These are phyloP conservation scores for Apocrypta bakeri DNA, from an alignment of 1,140 invertebrate genomes.

Conservation along the genomic window DNA sequence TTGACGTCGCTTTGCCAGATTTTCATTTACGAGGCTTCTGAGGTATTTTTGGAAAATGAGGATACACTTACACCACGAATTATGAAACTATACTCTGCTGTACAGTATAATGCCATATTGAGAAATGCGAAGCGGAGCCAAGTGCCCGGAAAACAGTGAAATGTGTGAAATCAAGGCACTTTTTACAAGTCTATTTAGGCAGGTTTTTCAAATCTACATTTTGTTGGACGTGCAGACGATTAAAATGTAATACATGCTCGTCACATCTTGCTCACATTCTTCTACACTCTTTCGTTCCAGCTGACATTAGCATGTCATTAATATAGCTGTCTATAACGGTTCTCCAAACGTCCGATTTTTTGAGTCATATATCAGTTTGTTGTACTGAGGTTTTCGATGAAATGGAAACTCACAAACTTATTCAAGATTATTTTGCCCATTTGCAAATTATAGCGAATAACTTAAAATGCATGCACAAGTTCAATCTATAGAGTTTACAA, in stretches of 20 bases:
- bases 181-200: neutral
- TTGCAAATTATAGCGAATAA: no score
- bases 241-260: neutral
- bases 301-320: slow-evolving; percentile 1
- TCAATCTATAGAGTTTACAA: no score
- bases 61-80: neutral
- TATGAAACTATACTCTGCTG: neutral
- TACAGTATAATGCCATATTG: neutral
- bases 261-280: neutral
- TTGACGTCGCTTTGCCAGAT: no score
- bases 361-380: neutral
- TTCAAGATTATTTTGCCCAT: no score
- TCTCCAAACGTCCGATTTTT: neutral
- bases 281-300: neutral
- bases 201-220: neutral
- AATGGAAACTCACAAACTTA: no score
- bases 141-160: neutral
- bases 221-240: neutral
- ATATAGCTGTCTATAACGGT: neutral
- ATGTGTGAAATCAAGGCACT: neutral
- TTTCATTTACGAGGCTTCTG: neutral
- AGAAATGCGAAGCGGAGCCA: neutral
- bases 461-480: no score
- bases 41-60: neutral
- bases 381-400: neutral